These are phyloP conservation scores for Alces alces DNA, from an alignment of 2,113 vertebrate genomes.

Conservation along the genomic window DNA sequence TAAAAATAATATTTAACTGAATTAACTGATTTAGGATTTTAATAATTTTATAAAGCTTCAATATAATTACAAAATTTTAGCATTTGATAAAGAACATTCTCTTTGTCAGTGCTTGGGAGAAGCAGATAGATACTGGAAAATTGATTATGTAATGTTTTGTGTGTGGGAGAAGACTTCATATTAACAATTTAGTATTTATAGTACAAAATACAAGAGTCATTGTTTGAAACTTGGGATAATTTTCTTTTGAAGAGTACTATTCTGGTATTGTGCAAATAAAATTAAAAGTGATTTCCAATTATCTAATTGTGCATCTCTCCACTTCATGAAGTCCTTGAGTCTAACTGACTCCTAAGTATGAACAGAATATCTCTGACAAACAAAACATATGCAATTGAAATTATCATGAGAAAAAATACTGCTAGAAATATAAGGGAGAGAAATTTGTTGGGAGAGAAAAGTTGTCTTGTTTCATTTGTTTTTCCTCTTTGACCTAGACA, in stretches of 20 bases:
- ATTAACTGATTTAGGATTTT: background rate
- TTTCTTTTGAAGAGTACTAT: background rate
- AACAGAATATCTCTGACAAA: background rate
- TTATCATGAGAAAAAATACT: background rate
- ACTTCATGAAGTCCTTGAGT: background rate
- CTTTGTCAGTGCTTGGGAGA: background rate
- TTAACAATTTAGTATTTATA: background rate
- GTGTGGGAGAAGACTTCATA: background rate
- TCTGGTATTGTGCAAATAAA: background rate
- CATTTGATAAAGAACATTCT: background rate
- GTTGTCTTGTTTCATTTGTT: background rate
- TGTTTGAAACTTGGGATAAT: background rate
- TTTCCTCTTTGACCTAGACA: background rate
- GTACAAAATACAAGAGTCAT: background rate
- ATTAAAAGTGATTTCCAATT: conserved; percentile 1
- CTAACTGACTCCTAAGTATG: background rate
- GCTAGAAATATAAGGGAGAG: background rate
- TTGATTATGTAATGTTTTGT: background rate
- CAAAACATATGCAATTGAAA: background rate
- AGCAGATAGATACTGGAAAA: background rate
- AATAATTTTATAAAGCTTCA: background rate
- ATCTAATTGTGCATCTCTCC: background rate
- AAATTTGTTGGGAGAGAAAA: background rate
- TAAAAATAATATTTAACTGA: background rate
- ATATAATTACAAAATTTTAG: background rate